These are phyloP conservation scores for Pantherophis vulpinus DNA, from an alignment of 2,797 vertebrate species.

Conservation along the genomic window DNA sequence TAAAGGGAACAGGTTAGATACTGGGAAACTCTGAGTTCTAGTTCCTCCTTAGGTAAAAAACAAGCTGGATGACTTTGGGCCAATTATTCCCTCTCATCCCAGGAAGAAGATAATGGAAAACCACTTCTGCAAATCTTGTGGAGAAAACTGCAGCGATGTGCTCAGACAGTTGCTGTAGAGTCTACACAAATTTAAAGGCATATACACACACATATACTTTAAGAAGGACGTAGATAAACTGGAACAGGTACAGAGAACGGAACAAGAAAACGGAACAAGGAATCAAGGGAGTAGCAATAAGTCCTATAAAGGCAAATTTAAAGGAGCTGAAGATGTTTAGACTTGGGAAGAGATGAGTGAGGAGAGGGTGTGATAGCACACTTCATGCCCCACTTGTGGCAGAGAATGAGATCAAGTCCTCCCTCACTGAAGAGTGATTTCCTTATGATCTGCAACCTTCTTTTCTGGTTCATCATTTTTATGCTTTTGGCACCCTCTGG, in stretches of 20 bases:
- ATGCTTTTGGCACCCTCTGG: neutral
- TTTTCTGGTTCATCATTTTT: neutral
- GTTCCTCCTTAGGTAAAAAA: neutral
- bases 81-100: neutral
- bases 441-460: neutral
- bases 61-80: neutral
- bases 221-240: neutral
- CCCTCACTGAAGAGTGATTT: neutral
- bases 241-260: neutral
- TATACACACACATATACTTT: neutral
- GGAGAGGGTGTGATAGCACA: neutral
- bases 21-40: neutral
- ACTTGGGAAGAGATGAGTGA: neutral
- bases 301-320: neutral
- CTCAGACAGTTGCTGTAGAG: neutral
- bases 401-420: neutral
- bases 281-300: neutral
- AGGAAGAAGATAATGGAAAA: neutral
- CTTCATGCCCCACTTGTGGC: neutral
- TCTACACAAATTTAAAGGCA: neutral
- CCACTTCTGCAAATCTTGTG: neutral
- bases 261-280: neutral
- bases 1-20: neutral
- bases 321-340: neutral
- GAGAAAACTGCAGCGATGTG: neutral